These are phyloP conservation scores for Priocnemis perturbator DNA, from an alignment of 2,888 invertebrate genomes.

Conservation along the genomic window DNA sequence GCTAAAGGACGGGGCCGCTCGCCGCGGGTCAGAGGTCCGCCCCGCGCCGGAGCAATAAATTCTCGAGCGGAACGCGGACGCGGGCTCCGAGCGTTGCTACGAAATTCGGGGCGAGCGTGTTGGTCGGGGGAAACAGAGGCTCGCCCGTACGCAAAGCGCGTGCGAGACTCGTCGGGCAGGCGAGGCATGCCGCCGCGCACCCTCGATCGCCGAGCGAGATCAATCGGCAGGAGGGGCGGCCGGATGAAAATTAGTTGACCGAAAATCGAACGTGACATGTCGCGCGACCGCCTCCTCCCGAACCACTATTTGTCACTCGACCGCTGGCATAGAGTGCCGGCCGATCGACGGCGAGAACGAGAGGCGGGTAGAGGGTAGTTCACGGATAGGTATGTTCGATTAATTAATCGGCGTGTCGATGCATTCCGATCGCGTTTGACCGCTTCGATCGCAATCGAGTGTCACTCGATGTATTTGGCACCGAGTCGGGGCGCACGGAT, in stretches of 20 bases:
- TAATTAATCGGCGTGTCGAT: slow-evolving; percentile 38
- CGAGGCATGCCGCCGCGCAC: background rate
- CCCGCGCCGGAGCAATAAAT: slow-evolving; percentile 40
- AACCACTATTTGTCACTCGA: background rate
- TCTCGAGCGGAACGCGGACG: slow-evolving; percentile 33
- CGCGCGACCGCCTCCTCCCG: background rate
- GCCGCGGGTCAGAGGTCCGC: slow-evolving; percentile 42
- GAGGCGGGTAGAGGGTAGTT: background rate
- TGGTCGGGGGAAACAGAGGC: slow-evolving; percentile 18
- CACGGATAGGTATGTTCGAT: background rate
- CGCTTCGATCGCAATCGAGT: slow-evolving; percentile 36
- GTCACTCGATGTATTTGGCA: slow-evolving; percentile 50
- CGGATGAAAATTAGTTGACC: slow-evolving; percentile 31
- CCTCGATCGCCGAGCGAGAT: slow-evolving; percentile 17
- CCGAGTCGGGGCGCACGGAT: slow-evolving; percentile 38
- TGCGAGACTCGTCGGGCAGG: background rate
- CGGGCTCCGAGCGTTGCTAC: slow-evolving; percentile 6
- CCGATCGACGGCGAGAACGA: background rate
- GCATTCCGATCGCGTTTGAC: slow-evolving; percentile 26
- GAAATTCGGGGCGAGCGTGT: too few species aligned
- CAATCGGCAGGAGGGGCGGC: slow-evolving; percentile 21
- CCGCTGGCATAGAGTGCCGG: slow-evolving; percentile 15
- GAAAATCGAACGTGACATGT: slow-evolving; percentile 33
- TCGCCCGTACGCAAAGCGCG: background rate
- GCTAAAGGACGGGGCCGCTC: slow-evolving; percentile 29